Base-by-base conservation (phyloP, 1,140 invertebrate species). In the Trigoniulus corallinus region DNA sequence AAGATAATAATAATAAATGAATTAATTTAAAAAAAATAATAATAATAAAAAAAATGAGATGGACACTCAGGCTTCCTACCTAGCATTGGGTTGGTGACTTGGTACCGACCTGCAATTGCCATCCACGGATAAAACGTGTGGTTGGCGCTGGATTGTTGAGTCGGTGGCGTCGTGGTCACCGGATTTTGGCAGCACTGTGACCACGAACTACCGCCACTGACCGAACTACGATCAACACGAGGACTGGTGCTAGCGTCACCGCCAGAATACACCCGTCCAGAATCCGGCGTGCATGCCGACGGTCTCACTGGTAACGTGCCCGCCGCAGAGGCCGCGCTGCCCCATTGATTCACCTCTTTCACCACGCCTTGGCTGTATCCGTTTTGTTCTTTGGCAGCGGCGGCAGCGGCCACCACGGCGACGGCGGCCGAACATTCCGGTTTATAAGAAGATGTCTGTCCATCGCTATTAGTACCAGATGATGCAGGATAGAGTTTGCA, bases 81-180 rank as follows among this genome's bases (percentile, higher is more conserved):
- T 34, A 34, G 29, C 29, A 34, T 34, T 7, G 29, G 29, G 29
- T 34, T 34, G 29, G 29, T 15, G 15, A 34, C 29, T 15, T 34
- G 29, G 60, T 54, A 75, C 82, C 81, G 70, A 92, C 88, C 88
- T 89, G 88, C 88, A 76, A 93, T 92, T 72, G 88, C 88, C 88
- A 93, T 93, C 88, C 88, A 92, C 55, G 88, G 88, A 73, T 93
- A 93, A 74, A 93, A 92, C 62, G 87, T 91, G 75, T 91, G 87
- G 69, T 84, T 88, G 61, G 69, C 66, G 24, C 26, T 18, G 15
- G 41, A 43, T 34, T 51, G 50, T 26, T 46, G 42, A 22, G 25
- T 23, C 4, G 50, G 42, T 22, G 50, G 39, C 23, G 50, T 46
- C 42, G 42, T 45, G n/a, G 42, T 39, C 15, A 37, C 39, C 24